These are phyloP conservation scores for Bombus haemorrhoidalis DNA, from an alignment of 1,140 invertebrate genomes.

Conservation along the genomic window DNA sequence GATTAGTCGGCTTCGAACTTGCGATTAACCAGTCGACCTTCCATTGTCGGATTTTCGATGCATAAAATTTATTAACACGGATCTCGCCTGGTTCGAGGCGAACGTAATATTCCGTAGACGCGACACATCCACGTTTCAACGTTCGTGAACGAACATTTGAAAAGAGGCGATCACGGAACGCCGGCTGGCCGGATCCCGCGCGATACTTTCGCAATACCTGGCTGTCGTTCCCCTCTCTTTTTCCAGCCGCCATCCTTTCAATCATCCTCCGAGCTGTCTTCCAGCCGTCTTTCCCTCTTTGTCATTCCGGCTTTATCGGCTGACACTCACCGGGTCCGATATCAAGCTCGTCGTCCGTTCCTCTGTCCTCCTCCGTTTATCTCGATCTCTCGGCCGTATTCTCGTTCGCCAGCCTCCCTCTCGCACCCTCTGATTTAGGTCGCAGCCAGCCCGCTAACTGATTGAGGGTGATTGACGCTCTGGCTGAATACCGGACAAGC, in stretches of 20 bases:
- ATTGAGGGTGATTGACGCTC: slow-evolving; percentile 81
- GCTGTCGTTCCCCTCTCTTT: not conserved
- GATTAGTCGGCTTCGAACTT: slow-evolving; percentile 30
- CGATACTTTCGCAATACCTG: not conserved
- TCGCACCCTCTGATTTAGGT: slow-evolving; percentile 77
- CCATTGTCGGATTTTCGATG: slow-evolving; percentile 37
- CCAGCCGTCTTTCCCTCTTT: slow-evolving; percentile 50
- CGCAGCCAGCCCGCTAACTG: slow-evolving; percentile 76
- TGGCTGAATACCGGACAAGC: slow-evolving; percentile 77
- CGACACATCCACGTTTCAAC: too few species aligned
- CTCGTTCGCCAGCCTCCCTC: slow-evolving; percentile 61
- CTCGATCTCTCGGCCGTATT: slow-evolving; percentile 46
- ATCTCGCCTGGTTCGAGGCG: too few species aligned
- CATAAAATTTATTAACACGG: slow-evolving; percentile 17
- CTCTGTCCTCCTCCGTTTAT: slow-evolving; percentile 60
- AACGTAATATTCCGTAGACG: too few species aligned
- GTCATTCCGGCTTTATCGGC: slow-evolving; percentile 61
- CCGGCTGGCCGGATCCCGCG: not conserved
- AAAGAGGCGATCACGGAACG: not conserved
- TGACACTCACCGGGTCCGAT: slow-evolving; percentile 58
- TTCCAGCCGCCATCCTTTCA: slow-evolving; percentile 6
- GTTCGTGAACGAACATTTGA: not conserved
- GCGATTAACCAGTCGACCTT: slow-evolving; percentile 19
- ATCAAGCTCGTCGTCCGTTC: slow-evolving; percentile 25
- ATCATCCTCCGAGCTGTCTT: slow-evolving; percentile 25